Evolutionary conservation across 2,797 vertebrate species (phyloP).

Genomic region (Pelobates cultripes): DNA sequence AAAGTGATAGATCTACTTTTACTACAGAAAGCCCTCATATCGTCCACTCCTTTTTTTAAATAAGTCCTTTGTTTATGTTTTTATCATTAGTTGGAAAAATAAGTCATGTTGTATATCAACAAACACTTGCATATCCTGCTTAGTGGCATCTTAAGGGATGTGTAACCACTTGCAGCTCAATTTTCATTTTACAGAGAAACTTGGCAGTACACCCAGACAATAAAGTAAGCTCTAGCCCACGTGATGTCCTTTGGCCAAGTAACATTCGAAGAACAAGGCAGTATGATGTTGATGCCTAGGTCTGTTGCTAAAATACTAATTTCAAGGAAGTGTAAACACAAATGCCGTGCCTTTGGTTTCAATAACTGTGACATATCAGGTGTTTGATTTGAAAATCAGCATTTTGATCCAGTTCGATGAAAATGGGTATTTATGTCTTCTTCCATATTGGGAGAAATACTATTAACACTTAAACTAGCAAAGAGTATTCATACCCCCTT

Average conservation of each 20-base stretch:
- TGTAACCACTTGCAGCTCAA: not conserved
- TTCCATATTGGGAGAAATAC: no score
- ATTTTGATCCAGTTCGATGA: no score
- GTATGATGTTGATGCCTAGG: not conserved
- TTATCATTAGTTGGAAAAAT: not conserved
- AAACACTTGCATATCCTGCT: not conserved
- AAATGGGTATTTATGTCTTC: no score
- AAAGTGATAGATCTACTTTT: no score
- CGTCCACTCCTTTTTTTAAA: not conserved
- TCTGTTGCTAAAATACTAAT: constrained; percentile 4
- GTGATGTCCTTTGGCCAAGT: constrained; percentile 5
- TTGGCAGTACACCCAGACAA: not conserved
- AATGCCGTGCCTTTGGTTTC: not conserved
- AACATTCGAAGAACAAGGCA: constrained; percentile 11
- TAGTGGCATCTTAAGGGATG: not conserved
- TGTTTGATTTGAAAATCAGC: not conserved
- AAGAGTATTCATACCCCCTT: no score
- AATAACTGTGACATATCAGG: constrained; percentile 3
- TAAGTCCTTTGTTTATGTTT: not conserved
- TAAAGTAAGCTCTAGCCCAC: constrained; percentile 14
- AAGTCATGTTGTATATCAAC: constrained; percentile 5
- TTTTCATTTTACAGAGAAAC: not conserved
- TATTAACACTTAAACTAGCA: no score
- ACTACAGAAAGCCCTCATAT: no score
- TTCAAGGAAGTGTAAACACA: constrained; percentile 2